Base-by-base conservation (phyloP, 1,140 invertebrate species). In the Thaumatotibia leucotreta region DNA sequence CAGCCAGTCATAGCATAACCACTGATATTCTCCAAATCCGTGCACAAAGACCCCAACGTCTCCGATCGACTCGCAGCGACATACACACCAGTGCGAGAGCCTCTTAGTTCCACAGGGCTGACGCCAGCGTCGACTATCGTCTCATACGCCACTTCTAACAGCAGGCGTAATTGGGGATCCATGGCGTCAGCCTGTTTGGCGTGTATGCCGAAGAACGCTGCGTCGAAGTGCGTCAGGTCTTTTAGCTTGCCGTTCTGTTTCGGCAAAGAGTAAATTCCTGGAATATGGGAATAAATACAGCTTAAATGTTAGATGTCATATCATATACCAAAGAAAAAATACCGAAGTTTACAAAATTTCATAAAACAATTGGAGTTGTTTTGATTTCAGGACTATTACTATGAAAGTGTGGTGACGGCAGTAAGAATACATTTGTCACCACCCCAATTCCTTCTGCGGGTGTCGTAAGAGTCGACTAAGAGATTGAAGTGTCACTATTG, bases 1-100 rank as follows among this genome's bases (percentile, higher is more conserved):
- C 97, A 98, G 20, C 98, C 98, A 1, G 96, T 98, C 72, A 99
- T 92, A 29, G 95, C 96, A 91, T 99, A 99, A 63, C 98, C 98
- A 81, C 96, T 97, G 0, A 98, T 93, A 75, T 93, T 93, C 39
- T 97, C 96, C 0, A 94, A 92, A 84, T 96, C 94, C 20, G 78
- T 76, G 10, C 94, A 94, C 95, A 95, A 98, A 72, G 93, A 94
- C 80, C 98, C 96, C 72, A 96, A 95, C 2, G 96, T 95, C 85
- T 99, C 98, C 33, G 96, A 96, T 14, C 93, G 93, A 65, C 96
- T 97, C 0, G 96, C 95, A 54, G 97, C 97, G 71, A 99, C 94
- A 85, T 96, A 99, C 0, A 98, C 97, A 61, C 97, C 98, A 49
- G 97, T 99, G 74, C 93, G 96, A 6, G 94, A 94, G 58, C 97